Conservation (phyloP, 2,113 vertebrate genomes). For the Diphyllodes magnificus region DNA sequence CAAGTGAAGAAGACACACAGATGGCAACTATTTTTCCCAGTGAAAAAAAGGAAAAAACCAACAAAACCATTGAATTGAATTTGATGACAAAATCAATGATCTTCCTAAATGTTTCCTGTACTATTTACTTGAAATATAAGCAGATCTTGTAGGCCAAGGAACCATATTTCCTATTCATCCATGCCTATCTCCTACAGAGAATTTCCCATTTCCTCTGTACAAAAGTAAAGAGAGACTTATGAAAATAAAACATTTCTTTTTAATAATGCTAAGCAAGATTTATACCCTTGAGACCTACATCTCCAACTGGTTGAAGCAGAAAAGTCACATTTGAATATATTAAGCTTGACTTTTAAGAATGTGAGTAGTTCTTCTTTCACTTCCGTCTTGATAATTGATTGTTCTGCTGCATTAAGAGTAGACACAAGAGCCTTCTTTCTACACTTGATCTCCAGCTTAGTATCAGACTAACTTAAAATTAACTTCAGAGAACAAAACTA, state of each 20-base stretch:
- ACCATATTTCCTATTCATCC: not conserved
- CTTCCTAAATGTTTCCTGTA: not conserved
- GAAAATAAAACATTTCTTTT: constrained; percentile 28
- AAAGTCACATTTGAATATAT: constrained; percentile 36
- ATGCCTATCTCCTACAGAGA: not conserved
- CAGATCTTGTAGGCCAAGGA: not conserved
- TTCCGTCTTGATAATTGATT: not conserved
- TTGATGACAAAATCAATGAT: not conserved
- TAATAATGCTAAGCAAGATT: constrained; percentile 15
- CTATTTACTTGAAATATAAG: not conserved
- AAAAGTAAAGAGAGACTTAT: not conserved
- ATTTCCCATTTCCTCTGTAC: not conserved
- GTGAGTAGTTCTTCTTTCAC: not conserved
- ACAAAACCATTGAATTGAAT: not conserved
- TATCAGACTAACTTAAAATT: not conserved
- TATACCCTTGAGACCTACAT: not conserved
- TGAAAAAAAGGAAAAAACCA: not conserved
- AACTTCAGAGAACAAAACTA: not conserved
- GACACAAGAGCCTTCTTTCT: not conserved
- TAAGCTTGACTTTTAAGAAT: not conserved
- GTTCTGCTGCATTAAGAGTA: not conserved
- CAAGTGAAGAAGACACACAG: not conserved
- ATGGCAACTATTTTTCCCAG: not conserved
- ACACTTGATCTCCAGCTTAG: not conserved
- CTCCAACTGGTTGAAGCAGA: not conserved